A percentile compares a stretch with the other conserved stretches of the same genome.
phyloP scores from a whole-genome alignment of 2,113 vertebrate genomes.

The Pseudopodoces humilis region DNA sequence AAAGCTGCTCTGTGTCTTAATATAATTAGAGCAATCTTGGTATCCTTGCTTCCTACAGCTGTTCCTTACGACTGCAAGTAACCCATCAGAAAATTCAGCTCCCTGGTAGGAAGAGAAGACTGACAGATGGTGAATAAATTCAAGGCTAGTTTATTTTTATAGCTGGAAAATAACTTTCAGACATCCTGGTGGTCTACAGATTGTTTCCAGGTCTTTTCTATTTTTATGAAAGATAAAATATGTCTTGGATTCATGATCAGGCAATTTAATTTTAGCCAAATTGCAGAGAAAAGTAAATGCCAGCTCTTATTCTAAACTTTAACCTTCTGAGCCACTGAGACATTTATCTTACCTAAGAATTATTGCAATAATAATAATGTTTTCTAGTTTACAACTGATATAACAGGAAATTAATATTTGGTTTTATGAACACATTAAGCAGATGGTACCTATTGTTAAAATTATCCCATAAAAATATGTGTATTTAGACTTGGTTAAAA shows the following conservation, averaged over 20 bases:
- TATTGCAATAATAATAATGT: slow-evolving; percentile 46
- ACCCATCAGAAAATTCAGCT: slow-evolving; percentile 23
- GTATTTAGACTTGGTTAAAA: not conserved
- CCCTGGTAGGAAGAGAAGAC: slow-evolving; percentile 9
- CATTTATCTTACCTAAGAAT: slow-evolving; percentile 9
- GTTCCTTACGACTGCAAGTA: not conserved
- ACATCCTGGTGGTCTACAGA: slow-evolving; percentile 43
- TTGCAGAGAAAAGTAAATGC: slow-evolving; percentile 9
- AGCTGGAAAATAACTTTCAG: slow-evolving; percentile 57
- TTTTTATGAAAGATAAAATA: slow-evolving; percentile 59
- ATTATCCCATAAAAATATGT: slow-evolving; percentile 6
- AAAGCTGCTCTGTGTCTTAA: not conserved
- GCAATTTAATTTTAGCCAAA: slow-evolving; percentile 34
- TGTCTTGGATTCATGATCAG: not conserved
- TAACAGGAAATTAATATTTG: slow-evolving; percentile 56
- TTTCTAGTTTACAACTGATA: slow-evolving; percentile 30
- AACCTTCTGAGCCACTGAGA: slow-evolving; percentile 25
- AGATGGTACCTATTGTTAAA: slow-evolving; percentile 39
- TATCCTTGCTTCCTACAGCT: not conserved
- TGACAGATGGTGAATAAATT: slow-evolving; percentile 60
- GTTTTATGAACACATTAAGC: slow-evolving; percentile 55
- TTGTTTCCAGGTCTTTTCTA: slow-evolving; percentile 49
- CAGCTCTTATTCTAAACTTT: slow-evolving; percentile 40
- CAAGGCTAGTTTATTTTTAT: slow-evolving; percentile 48
- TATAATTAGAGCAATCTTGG: slow-evolving; percentile 19